Percentiles rank a stretch among this genome's conserved stretches.
Evolutionary conservation across 2,113 vertebrate species (phyloP).

Genomic region (Coryphaenoides rupestris): DNA sequence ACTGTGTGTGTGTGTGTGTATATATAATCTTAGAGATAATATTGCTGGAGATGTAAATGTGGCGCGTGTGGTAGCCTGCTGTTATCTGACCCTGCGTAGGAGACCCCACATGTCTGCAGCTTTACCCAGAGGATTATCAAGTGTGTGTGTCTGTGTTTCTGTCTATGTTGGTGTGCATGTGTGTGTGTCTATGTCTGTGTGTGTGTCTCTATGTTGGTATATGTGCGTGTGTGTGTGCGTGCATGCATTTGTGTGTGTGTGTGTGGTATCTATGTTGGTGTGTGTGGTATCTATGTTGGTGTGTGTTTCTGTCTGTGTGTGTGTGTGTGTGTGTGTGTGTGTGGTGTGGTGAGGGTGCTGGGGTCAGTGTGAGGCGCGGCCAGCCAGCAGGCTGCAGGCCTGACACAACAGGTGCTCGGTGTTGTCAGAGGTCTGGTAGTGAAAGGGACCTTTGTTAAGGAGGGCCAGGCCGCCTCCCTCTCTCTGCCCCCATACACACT

Average conservation of each 20-base stretch:
- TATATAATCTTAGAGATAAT: not conserved
- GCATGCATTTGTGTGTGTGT: too few relatives aligned
- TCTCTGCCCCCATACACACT: not conserved
- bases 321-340: not conserved
- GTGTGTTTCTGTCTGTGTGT: too few relatives aligned
- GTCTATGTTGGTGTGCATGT: too few relatives aligned
- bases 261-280: too few relatives aligned
- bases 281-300: too few relatives aligned
- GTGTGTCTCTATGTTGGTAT: too few relatives aligned
- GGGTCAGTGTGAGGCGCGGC: slow-evolving; percentile 23
- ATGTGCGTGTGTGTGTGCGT: too few relatives aligned
- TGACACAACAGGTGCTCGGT: slow-evolving; percentile 64
- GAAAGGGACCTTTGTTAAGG: slow-evolving; percentile 70
- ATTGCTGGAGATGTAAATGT: slow-evolving; percentile 12
- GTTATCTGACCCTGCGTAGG: slow-evolving; percentile 36
- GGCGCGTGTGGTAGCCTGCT: not conserved
- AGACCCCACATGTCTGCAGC: slow-evolving; percentile 45
- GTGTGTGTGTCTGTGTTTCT: slow-evolving; percentile 17
- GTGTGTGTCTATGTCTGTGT: too few relatives aligned
- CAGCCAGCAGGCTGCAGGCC: slow-evolving; percentile 45
- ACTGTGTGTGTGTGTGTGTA: too few relatives aligned
- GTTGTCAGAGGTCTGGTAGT: slow-evolving; percentile 45
- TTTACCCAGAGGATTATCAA: slow-evolving; percentile 52
- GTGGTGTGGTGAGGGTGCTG: slow-evolving; percentile 27
- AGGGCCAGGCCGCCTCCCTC: slow-evolving; percentile 4